These are phyloP conservation scores for Listronotus bonariensis DNA, from an alignment of 1,140 invertebrate species.

Conservation along the genomic window DNA sequence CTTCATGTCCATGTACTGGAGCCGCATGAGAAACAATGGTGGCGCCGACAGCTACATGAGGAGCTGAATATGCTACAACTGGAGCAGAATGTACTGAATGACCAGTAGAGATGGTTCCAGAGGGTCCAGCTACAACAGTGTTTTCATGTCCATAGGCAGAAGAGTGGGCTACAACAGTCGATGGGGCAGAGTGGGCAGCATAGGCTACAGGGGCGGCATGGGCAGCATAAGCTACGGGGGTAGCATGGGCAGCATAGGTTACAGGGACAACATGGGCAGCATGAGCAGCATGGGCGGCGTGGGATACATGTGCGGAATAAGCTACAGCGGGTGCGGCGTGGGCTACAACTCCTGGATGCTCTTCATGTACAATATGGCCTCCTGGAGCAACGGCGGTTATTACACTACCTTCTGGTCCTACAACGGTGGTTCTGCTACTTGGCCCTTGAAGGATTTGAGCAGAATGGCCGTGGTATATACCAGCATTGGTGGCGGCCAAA, in stretches of 20 bases:
- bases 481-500: constrained; percentile 31
- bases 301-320: not conserved
- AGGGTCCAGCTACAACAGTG: constrained; percentile 13
- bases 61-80: constrained; percentile 34
- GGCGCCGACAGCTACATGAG: no score
- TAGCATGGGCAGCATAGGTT: constrained; percentile 10
- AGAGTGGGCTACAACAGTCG: constrained; percentile 11
- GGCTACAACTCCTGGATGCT: constrained; percentile 23
- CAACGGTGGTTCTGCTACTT: constrained; percentile 39
- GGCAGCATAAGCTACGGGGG: constrained; percentile 2
- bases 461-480: constrained; percentile 27
- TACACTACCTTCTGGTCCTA: constrained; percentile 43
- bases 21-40: no score
- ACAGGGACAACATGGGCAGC: not conserved
- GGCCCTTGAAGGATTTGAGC: constrained; percentile 42
- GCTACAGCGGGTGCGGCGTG: constrained; percentile 18
- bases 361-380: constrained; percentile 40
- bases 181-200: constrained; percentile 14
- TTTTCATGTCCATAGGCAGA: constrained; percentile 7
- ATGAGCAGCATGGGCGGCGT: no score
- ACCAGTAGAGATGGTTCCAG: constrained; percentile 17
- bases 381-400: constrained; percentile 39
- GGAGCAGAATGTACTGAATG: constrained; percentile 1
- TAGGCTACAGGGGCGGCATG: not conserved
- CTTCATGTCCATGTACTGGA: constrained; percentile 18